phyloP scores from a whole-genome alignment of 2,113 vertebrate genomes.

The Peromyscus leucopus region DNA sequence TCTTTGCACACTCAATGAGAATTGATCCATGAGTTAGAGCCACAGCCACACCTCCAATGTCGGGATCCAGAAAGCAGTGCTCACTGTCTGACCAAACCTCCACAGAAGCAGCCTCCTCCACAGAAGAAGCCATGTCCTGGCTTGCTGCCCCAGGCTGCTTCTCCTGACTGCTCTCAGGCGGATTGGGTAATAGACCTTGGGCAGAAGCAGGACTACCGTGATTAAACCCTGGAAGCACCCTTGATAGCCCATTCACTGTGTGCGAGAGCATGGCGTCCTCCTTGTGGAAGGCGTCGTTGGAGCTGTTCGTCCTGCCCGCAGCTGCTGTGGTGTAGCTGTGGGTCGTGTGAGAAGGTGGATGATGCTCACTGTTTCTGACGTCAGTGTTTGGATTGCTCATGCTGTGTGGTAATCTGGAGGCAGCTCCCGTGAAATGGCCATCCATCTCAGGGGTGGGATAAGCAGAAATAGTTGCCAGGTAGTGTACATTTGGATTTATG shows the following conservation, averaged over 20 bases:
- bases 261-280: conserved; percentile 88
- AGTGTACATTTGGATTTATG: conserved; percentile 88
- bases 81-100: conserved; percentile 99
- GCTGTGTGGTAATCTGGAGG: conserved; percentile 87
- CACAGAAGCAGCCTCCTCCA: conserved; percentile 84
- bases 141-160: conserved; percentile 82
- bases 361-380: conserved; percentile 91
- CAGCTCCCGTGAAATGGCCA: conserved; percentile 88
- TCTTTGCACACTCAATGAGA: conserved; percentile 98
- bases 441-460: conserved; percentile 88
- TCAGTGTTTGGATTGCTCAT: conserved; percentile 86
- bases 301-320: conserved; percentile 85
- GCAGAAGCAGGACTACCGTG: conserved; percentile 87
- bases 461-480: conserved; percentile 87
- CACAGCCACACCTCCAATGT: conserved; percentile 98
- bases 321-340: conserved; percentile 86
- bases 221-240: conserved; percentile 88
- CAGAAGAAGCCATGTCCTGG: conserved; percentile 74
- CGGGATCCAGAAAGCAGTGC: conserved; percentile 97
- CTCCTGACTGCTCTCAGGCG: conserved; percentile 85
- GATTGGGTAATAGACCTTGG: conserved; percentile 84
- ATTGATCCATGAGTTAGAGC: conserved; percentile 97
- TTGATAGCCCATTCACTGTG: conserved; percentile 86
- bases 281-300: conserved; percentile 91
- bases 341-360: conserved; percentile 87